Evolutionary conservation across 2,797 vertebrate species (phyloP).

Genomic region (Numenius phaeopus): DNA sequence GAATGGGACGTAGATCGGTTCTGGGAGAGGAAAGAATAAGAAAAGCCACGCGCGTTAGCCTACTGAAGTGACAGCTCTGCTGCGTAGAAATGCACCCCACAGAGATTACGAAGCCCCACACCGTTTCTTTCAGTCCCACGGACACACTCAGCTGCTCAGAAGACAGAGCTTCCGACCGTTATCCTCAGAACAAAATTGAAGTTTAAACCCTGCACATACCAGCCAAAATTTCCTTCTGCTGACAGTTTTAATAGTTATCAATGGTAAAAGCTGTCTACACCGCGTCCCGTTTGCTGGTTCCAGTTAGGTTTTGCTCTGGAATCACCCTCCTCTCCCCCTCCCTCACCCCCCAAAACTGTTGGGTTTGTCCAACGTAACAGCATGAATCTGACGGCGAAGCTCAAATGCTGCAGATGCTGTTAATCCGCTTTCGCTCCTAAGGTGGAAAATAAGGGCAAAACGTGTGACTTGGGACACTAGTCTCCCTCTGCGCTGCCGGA

Average conservation of each 20-base stretch:
- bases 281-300: fast-evolving
- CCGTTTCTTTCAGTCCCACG: not conserved
- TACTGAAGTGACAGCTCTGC: not conserved
- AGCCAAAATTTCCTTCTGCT: not conserved
- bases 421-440: too few species aligned
- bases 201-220: not conserved
- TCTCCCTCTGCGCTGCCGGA: not conserved
- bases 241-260: not conserved
- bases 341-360: not conserved
- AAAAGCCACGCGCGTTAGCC: not conserved
- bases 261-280: not conserved
- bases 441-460: not conserved
- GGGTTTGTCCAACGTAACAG: not conserved
- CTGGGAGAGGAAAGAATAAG: conserved; percentile 76
- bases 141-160: not conserved
- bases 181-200: not conserved
- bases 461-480: fast-evolving
- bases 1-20: conserved; percentile 96
- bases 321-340: not conserved
- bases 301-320: not conserved
- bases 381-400: not conserved
- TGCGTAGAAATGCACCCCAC: not conserved
- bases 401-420: not conserved
- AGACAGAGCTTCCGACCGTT: not conserved
- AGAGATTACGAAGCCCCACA: not conserved